Evolutionary conservation across 37 sponge, comb jelly and placozoan genomes (phyloP), one percentile per base, ranked within the genome.

Genomic region (Dysidea cf. avara): DNA sequence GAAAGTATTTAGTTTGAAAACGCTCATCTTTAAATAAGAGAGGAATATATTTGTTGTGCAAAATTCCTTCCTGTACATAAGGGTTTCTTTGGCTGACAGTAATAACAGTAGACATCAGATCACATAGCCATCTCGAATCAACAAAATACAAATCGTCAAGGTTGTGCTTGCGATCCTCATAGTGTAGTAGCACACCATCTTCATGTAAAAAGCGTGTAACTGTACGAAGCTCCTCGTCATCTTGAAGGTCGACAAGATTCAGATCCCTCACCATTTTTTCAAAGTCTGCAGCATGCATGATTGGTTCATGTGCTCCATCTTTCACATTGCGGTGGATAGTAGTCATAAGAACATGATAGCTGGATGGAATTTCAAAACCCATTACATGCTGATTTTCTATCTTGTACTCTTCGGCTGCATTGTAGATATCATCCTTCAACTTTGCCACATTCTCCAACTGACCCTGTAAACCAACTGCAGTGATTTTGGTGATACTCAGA

Each of bases 21-120:
- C 40, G 71, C 37, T 81, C 56, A 32, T 66, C 81, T 22, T 54
- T 53, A 51, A 80, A 81, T 7, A 86, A 18, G 7, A 78, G 49
- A 7, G 86, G 69, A 20, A 86, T 59, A 7, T 76, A 29, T 34
- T 68, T 61, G 58, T 31, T 46, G 39, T 49, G 18, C 20, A 87
- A 66, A 46, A 87, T 87, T 16, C 91, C 91, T 36, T 75, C 60
- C 33, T 53, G 59, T 14, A 88, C 49, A 38, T 65, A 88, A 14
- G 80, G 80, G 69, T 86, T 91, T 54, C 71, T 78, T 66, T 85
- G 85, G 18, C 61, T 66, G 53, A 92, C 80, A 1, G 93, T 92
- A 35, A 87, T 72, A 2, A 92, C 59, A 12, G 74, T 82, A 20
- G 93, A 77, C 85, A 92, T 92, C 88, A 92, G 72, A 57, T 92